Conservation (phyloP, 1,140 invertebrate genomes). For the Drosophila murphyi region DNA sequence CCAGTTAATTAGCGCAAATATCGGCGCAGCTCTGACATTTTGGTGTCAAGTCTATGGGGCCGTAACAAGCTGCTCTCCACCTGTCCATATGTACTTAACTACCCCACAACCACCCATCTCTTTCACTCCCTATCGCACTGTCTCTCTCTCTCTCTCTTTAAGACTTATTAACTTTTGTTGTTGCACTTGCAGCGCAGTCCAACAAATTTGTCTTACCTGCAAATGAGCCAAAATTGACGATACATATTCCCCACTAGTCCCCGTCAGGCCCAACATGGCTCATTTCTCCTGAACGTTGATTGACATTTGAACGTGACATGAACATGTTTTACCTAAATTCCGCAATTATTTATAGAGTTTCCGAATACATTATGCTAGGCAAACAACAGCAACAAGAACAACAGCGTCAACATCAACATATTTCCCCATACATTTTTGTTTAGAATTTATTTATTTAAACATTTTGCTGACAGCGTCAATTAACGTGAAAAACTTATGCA, state of each 20-base stretch:
- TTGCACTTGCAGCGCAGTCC: conserved; percentile 9
- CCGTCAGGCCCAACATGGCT: not conserved
- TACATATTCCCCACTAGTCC: not conserved
- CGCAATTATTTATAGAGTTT: conserved; percentile 67
- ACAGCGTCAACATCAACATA: not conserved
- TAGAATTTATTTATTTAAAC: conserved; percentile 38
- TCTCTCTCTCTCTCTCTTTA: not conserved
- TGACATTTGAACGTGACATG: conserved; percentile 80
- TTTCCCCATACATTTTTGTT: conserved; percentile 12
- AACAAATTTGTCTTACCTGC: conserved; percentile 23
- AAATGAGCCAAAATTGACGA: conserved; percentile 51
- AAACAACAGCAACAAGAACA: not conserved
- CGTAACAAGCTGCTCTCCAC: conserved; percentile 28
- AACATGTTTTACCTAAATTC: conserved; percentile 82
- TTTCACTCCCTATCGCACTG: not conserved
- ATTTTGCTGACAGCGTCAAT: conserved; percentile 74
- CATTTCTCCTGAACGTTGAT: conserved; percentile 42
- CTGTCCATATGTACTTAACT: conserved; percentile 34
- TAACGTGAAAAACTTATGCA: conserved; percentile 56
- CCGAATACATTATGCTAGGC: conserved; percentile 44
- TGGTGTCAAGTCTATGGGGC: conserved; percentile 65
- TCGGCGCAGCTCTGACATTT: conserved; percentile 51
- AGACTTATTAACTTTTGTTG: not conserved
- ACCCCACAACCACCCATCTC: not conserved
- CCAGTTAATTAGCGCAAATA: conserved; percentile 62